Evolutionary conservation across 2,113 vertebrate species (phyloP).

Genomic region (Propithecus coquereli): DNA sequence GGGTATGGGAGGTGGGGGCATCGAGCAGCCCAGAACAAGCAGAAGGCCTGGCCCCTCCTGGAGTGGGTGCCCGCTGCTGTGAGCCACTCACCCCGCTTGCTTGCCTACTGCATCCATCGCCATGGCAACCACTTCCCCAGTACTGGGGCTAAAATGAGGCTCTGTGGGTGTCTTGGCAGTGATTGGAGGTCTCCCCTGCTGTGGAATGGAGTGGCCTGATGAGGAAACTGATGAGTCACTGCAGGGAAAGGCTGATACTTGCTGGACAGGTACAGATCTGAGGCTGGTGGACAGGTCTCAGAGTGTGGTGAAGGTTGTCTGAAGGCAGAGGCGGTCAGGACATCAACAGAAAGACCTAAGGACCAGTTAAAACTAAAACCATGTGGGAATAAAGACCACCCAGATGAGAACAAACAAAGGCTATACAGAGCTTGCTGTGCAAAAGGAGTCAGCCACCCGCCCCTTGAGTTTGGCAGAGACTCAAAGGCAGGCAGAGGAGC

Average conservation of each 20-base stretch:
- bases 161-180: not conserved
- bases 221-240: conserved; percentile 38
- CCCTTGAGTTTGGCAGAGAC: not conserved
- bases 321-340: not conserved
- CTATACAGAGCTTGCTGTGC: not conserved
- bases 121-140: conserved; percentile 45
- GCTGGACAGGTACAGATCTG: not conserved
- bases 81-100: not conserved
- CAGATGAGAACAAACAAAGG: not conserved
- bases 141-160: not conserved
- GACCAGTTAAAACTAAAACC: not conserved
- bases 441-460: not conserved
- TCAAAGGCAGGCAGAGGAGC: not conserved
- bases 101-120: not conserved
- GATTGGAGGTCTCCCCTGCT: conserved; percentile 13
- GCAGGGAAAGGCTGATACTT: not conserved
- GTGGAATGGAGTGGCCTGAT: not conserved
- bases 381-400: not conserved
- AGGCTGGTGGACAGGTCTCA: not conserved
- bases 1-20: not conserved
- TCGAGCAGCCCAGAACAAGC: fast-evolving
- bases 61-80: not conserved
- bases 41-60: not conserved
- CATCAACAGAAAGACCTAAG: not conserved
- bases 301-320: not conserved